These are phyloP conservation scores for Periophthalmus magnuspinnatus DNA, from an alignment of 2,797 vertebrate species.

Conservation along the genomic window DNA sequence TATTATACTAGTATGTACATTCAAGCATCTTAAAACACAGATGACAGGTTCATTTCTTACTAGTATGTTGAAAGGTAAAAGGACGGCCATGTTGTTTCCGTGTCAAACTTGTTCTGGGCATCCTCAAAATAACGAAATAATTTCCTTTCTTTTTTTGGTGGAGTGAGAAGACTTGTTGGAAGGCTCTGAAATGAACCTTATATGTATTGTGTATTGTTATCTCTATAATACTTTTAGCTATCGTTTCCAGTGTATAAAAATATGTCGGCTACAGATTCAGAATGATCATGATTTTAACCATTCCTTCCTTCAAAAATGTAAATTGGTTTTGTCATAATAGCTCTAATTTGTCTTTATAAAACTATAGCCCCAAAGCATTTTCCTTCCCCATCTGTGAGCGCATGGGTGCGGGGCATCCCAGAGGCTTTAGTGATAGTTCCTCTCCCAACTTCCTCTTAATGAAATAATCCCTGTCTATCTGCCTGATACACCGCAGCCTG, in stretches of 20 bases:
- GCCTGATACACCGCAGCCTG: conserved; percentile 39
- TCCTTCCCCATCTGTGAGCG: neutral
- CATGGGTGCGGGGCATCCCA: neutral
- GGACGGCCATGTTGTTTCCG: conserved; percentile 22
- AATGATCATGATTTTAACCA: neutral
- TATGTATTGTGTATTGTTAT: too few species aligned
- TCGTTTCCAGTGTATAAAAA: neutral
- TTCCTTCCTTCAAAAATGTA: neutral
- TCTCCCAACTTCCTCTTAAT: conserved; percentile 46
- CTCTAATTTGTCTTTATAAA: neutral
- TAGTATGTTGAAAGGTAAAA: conserved; percentile 38
- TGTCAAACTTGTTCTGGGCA: conserved; percentile 13
- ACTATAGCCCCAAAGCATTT: neutral
- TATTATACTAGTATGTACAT: conserved; percentile 38
- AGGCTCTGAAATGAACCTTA: neutral
- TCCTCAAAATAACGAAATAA: neutral
- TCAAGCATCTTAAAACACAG: conserved; percentile 26
- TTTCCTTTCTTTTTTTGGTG: neutral
- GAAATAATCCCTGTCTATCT: conserved; percentile 47
- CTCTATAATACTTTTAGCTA: too few species aligned
- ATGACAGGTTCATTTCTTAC: conserved; percentile 39
- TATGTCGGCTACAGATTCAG: neutral
- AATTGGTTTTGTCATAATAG: neutral
- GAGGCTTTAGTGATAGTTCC: conserved; percentile 23
- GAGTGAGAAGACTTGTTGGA: neutral